Base-by-base conservation (phyloP, 2,113 vertebrate species). In the Nothobranchius furzeri region DNA sequence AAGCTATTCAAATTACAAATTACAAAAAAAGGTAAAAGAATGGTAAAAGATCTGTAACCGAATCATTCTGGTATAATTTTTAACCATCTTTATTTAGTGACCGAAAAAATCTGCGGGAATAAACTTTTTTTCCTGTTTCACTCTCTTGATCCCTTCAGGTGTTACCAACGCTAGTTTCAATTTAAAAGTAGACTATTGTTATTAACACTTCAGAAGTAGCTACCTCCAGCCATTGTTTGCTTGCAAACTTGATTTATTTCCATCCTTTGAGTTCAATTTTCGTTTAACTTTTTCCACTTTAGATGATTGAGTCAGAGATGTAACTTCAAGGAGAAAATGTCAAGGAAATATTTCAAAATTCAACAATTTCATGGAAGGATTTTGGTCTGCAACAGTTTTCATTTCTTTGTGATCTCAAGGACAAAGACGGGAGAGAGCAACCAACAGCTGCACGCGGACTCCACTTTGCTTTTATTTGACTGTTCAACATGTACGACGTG, bases 351-450 rank as follows among this genome's bases (percentile, higher is more conserved):
- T 69, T 69, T 46, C 10, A 50, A 60, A 53, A 20, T n/a, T n/a
- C 9, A 49, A 17, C 15, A 15, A 24, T 42, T 63, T 56, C 13
- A 40, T 17, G n/a, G 50, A 62, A 17, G 5, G 2, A 9, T 30
- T 6, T 11, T 43, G 20, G 7, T 57, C 6, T 6, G 7, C 13
- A 36, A 6, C 37, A 61, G 37, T 20, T 20, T 20, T 20, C 20
- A 20, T 20, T 20, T 20, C 20, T 20, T n/a, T 65, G 47, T 53
- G 36, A 63, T 60, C 65, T 82, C 70, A 75, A 82, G 73, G 67
- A 59, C 64, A 58, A 50, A 68, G 12, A 24, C 50, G 12, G 68
- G 8, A 50, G 12, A 10, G 46, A 4, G 30, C 30, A 40, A 62
- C 40, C 24, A 3, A 54, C 4, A 51, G 36, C 35, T 14, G 15